These are phyloP conservation scores for Hyles vespertilio DNA, from an alignment of 1,140 invertebrate species.

Conservation along the genomic window DNA sequence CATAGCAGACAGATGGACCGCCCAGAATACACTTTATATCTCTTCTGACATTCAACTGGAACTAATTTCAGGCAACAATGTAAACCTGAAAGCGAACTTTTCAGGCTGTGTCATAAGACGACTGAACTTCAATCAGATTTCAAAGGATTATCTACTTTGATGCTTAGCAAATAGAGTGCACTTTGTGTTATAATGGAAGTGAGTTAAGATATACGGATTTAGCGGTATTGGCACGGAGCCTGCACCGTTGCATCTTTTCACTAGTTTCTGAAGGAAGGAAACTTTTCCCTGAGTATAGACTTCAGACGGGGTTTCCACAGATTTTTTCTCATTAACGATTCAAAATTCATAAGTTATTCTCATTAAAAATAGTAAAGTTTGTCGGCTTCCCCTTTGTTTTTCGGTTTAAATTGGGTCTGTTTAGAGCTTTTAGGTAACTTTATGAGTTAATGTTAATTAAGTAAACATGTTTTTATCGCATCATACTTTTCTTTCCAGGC, in stretches of 20 bases:
- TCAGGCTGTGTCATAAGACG: slow-evolving; percentile 10
- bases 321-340: slow-evolving; percentile 37
- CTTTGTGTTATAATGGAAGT: background rate
- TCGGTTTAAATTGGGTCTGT: slow-evolving; percentile 7
- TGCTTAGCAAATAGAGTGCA: background rate
- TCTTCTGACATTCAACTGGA: slow-evolving; percentile 34
- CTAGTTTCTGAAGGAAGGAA: slow-evolving; percentile 25
- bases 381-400: slow-evolving; percentile 6
- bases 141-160: too few relatives aligned
- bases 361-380: slow-evolving; percentile 11
- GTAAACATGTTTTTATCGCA: too few relatives aligned
- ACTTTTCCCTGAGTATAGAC: slow-evolving; percentile 27
- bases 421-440: slow-evolving; percentile 3
- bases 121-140: slow-evolving; percentile 3
- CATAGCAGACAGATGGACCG: slow-evolving; percentile 15
- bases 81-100: slow-evolving; percentile 36
- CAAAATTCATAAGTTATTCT: slow-evolving; percentile 24
- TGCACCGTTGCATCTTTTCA: slow-evolving; percentile 38
- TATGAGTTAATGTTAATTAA: too few relatives aligned
- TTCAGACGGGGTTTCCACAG: slow-evolving; percentile 11
- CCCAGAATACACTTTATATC: slow-evolving; percentile 28
- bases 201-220: too few relatives aligned
- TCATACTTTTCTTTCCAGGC: too few relatives aligned
- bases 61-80: slow-evolving; percentile 40
- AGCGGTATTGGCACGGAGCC: slow-evolving; percentile 1